Evolutionary conservation across 2,797 vertebrate species (phyloP), one percentile per base, ranked within the genome.

Genomic region (Clarias platycephalus): DNA sequence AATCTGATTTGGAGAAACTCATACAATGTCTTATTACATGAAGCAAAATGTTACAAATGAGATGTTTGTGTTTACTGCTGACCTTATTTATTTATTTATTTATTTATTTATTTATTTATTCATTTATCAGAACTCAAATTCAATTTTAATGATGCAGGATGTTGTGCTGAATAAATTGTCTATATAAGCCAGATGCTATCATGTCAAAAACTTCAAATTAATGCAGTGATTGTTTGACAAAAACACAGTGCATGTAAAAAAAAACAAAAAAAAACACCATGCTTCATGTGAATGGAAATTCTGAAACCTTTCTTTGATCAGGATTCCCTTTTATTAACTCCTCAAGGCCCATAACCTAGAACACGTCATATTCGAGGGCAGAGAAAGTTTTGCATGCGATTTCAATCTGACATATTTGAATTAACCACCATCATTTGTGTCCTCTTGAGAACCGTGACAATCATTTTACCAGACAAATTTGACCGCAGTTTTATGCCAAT

Each of bases 381-480:
- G 49, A 68, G 70, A 34, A n/a, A 60, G 13, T 75, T 89, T 95
- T 95, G 94, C 93, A 94, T 95, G 86, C 78, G 82, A 93, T 95
- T 95, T 95, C 90, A 94, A 92, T 94, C 88, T 78, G 88, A 40
- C 71, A 8, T 86, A 62, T 95, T 95, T 95, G 94, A 95, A 94
- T 95, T 91, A 90, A 89, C 94, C 94, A 37, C 92, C 89, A 87
- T 86, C 90, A 90, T 93, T 94, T 94, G 94, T 92, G 91, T 95
- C 88, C 84, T 85, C 86, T 91, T 92, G 81, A 90, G 90, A 93
- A 94, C 92, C 93, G 90, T 95, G 94, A 93, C 90, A 88, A 83
- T 92, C 89, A 93, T 92, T 90, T 93, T 89, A 92, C 91, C 91
- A 90, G 91, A 90, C 90, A 88, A 91, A 90, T 91, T 88, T 91